Evolutionary conservation across 2,797 vertebrate genomes (phyloP), one percentile per base, ranked within the genome.

Genomic region (Falco naumanni): DNA sequence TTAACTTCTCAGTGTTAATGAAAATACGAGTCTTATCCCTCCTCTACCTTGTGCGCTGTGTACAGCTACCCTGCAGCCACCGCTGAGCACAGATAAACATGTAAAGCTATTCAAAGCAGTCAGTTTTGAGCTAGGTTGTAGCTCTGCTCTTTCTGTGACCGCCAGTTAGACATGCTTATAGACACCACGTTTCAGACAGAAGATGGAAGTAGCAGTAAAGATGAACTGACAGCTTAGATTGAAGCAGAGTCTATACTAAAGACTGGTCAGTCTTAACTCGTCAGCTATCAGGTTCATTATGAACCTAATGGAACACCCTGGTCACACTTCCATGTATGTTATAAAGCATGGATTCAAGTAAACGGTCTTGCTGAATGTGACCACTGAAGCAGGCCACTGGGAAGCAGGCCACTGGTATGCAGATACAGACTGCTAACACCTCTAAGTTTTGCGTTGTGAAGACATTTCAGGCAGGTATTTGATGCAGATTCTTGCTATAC

Each of bases 391-490:
- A 64, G 54, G 60, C 59, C 43, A 31, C 69, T 69, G 80, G 24
- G 41, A 50, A 45, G 41, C 59, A 64, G 54, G 60, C 59, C 43
- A 31, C 69, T 69, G 80, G 24, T 45, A 31, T 54, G 74, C 63
- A 80, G 68, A 21, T 39, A 25, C 28, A 50, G 72, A 47, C 20
- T 59, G 71, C 68, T 21, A 79, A 16, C 28, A 53, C 48, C 41
- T 48, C 60, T 31, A 31, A 47, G 19, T 71, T 93, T 82, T 82
- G 50, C 54, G 34, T 7, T 48, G 17, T 33, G 11, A 50, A 81
- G 68, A 6, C 39, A 59, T 86, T 96, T 95, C 60, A 85, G 66
- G 54, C 76, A 64, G 63, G 21, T n/a, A n/a, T 63, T 94, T 93
- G 70, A 71, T 72, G 64, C 12, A 5, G 59, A 71, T 82, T 61